These are phyloP conservation scores for Pitangus sulphuratus DNA, from an alignment of 2,797 vertebrate genomes.

Conservation along the genomic window DNA sequence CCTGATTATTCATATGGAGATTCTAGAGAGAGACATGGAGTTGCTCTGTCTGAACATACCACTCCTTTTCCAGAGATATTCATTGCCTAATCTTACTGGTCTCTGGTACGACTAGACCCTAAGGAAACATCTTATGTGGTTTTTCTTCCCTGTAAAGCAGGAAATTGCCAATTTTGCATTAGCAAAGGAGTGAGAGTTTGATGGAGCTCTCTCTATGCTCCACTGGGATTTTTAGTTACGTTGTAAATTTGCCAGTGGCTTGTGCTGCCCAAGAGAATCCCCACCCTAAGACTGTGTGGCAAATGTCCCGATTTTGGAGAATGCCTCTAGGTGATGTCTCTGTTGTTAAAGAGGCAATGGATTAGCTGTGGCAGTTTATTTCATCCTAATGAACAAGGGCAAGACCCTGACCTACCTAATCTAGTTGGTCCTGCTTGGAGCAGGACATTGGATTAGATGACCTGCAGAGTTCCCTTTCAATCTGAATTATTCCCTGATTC, in stretches of 20 bases:
- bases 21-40: neutral
- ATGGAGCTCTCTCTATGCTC: neutral
- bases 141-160: neutral
- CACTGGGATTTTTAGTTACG: neutral
- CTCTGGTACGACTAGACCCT: neutral
- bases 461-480: neutral
- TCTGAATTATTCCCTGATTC: neutral
- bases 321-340: fast-evolving
- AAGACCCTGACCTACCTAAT: neutral
- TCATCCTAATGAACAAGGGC: neutral
- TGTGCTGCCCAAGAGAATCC: neutral
- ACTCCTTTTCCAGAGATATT: neutral
- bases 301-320: neutral
- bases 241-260: neutral
- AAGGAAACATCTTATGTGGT: neutral
- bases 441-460: neutral
- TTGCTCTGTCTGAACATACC: neutral
- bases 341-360: neutral
- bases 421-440: neutral
- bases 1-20: neutral
- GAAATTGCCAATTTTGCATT: neutral
- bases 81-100: neutral
- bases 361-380: neutral
- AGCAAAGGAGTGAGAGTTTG: neutral
- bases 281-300: neutral